Conservation (phyloP, 2,888 invertebrate species). For the Melieria omissa region DNA sequence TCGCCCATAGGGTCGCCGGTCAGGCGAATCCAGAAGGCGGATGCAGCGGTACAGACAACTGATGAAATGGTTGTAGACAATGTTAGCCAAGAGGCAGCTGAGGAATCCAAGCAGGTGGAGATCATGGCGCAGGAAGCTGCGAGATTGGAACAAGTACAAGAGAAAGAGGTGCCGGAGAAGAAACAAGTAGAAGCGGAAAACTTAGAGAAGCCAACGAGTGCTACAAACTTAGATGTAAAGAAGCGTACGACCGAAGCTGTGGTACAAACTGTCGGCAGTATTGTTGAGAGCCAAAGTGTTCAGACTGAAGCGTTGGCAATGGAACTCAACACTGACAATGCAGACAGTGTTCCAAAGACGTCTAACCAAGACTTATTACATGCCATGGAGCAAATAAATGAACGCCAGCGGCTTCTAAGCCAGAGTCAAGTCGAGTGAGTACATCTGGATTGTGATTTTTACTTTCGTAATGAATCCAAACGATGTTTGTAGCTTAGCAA, state of each 20-base stretch:
- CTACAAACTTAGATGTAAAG: background rate
- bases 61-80: background rate
- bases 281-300: constrained; percentile 32
- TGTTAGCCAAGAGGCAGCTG: background rate
- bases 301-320: constrained; percentile 41
- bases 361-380: constrained; percentile 44
- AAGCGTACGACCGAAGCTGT: constrained; percentile 38
- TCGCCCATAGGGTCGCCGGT: constrained; percentile 60
- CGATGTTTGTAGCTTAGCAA: background rate
- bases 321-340: constrained; percentile 9
- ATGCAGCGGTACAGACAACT: constrained; percentile 40
- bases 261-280: constrained; percentile 38
- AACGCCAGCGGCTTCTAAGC: constrained; percentile 39
- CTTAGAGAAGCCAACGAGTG: background rate
- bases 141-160: background rate
- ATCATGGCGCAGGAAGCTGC: background rate
- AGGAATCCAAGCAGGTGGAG: background rate
- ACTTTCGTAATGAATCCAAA: background rate
- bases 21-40: constrained; percentile 23
- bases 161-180: constrained; percentile 13
- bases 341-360: background rate
- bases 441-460: background rate
- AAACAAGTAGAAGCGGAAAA: background rate
- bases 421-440: constrained; percentile 50
- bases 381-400: constrained; percentile 48